Evolutionary conservation across 53 echinoderm and acorn worm genomes (phyloP), one percentile per base, ranked within the genome.

Genomic region (Temnopleurus reevesii): DNA sequence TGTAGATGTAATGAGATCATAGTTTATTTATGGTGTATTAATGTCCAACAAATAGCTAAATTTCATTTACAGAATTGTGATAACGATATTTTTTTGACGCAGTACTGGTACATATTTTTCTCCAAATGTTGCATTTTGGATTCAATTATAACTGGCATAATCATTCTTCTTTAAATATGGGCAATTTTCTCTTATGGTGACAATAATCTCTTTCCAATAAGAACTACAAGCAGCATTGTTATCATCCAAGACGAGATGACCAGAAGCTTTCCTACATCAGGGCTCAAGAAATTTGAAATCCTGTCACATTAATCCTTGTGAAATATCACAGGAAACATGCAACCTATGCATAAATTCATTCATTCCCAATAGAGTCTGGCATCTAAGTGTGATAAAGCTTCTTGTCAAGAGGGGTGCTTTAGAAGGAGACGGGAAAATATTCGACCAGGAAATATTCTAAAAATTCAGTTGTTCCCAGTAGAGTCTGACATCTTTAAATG

Each of bases 301-400:
- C 43, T 41, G 43, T 71, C 4, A 71, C 71, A 71, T 71, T 71
- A 21, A 41, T 64, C 17, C n/a, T 4, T 43, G 41, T 41, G 71
- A 71, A 36, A 71, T 71, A 71, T 71, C 71, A 43, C 71, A 71
- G 71, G 71, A 71, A 71, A 38, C 30, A 3, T 71, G 71, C 71
- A 8, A 71, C 71, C 41, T 63, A 15, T 63, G 33, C n/a, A n/a
- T n/a, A 63, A 63, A 13, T 63, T 63, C 15, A 63, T 15, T 31
- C 4, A 63, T 63, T 63, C 63, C 63, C 63, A 4, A 18, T 17
- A 63, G 63, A 33, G 63, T 63, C 63, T 63, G 17, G 33, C 63
- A 12, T 63, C 30, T 63, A 31, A 10, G 17, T 4, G 4, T 63
- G 63, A 63, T 61, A 30, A 13, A 12, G 17, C 13, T 61, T 33